phyloP scores from a whole-genome alignment of 2,888 invertebrate genomes.

The Microctonus hyperodae region DNA sequence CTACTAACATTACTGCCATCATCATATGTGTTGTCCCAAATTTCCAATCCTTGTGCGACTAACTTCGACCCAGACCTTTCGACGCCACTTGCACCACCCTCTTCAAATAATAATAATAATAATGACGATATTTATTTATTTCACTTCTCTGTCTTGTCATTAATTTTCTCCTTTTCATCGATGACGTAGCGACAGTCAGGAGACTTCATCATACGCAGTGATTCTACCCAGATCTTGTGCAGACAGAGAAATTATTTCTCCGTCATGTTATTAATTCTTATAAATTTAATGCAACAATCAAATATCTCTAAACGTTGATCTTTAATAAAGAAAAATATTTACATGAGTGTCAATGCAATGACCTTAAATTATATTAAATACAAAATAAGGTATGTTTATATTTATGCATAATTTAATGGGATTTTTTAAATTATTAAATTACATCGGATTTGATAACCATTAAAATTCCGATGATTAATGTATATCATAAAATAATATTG shows the following conservation, averaged over 20 bases:
- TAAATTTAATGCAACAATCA: background rate
- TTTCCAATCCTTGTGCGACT: constrained; percentile 24
- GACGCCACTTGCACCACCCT: constrained; percentile 42
- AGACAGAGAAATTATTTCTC: constrained; percentile 30
- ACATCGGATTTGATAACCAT: background rate
- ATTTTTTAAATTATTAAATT: background rate
- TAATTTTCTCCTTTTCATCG: constrained; percentile 19
- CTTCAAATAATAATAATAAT: background rate
- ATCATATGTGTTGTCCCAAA: constrained; percentile 39
- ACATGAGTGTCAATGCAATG: background rate
- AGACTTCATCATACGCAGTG: too few species aligned
- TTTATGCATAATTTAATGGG: background rate
- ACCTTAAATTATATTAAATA: background rate
- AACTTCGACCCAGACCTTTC: constrained; percentile 46
- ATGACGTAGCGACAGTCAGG: constrained; percentile 27
- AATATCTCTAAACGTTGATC: background rate
- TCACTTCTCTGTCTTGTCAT: constrained; percentile 34
- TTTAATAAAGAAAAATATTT: background rate
- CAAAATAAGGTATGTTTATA: background rate
- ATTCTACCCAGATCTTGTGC: constrained; percentile 33
- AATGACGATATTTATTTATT: background rate
- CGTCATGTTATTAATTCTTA: too few species aligned
- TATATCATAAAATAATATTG: too few species aligned
- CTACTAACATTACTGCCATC: too few species aligned
- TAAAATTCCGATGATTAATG: background rate